Conservation (phyloP, 2,113 vertebrate genomes). For the Zosterops hypoxanthus region DNA sequence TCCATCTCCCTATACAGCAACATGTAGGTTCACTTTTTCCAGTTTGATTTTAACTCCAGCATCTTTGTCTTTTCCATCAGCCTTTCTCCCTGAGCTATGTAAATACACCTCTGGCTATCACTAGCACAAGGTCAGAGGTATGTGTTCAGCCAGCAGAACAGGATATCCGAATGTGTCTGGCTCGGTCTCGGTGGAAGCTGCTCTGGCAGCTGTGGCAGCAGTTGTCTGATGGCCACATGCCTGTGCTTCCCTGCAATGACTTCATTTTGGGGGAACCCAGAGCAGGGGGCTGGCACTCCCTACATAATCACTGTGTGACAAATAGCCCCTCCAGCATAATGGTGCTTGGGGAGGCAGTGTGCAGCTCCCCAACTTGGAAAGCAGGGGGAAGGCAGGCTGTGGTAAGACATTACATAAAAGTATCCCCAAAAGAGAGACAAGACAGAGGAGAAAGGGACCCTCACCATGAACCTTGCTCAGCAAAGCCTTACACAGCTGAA, state of each 20-base stretch:
- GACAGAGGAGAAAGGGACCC: background rate
- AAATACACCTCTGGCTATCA: accelerated
- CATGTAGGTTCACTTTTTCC: background rate
- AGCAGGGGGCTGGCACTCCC: background rate
- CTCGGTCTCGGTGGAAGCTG: background rate
- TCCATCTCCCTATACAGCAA: background rate
- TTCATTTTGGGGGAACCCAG: accelerated
- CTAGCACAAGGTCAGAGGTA: background rate
- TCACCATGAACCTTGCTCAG: background rate
- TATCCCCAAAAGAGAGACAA: background rate
- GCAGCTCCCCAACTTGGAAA: accelerated
- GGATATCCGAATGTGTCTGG: accelerated
- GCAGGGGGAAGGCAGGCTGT: background rate
- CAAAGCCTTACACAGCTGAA: background rate
- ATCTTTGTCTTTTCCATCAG: background rate
- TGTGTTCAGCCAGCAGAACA: accelerated
- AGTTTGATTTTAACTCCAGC: background rate
- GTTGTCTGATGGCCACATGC: background rate
- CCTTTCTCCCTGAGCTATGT: background rate
- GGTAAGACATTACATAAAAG: background rate
- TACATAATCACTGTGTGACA: accelerated
- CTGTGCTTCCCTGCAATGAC: accelerated
- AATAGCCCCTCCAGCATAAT: accelerated
- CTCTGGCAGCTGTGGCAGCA: background rate
- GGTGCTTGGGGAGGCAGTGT: accelerated